Base-by-base conservation (phyloP, 2,888 invertebrate species). In the Portevinia maculata region DNA sequence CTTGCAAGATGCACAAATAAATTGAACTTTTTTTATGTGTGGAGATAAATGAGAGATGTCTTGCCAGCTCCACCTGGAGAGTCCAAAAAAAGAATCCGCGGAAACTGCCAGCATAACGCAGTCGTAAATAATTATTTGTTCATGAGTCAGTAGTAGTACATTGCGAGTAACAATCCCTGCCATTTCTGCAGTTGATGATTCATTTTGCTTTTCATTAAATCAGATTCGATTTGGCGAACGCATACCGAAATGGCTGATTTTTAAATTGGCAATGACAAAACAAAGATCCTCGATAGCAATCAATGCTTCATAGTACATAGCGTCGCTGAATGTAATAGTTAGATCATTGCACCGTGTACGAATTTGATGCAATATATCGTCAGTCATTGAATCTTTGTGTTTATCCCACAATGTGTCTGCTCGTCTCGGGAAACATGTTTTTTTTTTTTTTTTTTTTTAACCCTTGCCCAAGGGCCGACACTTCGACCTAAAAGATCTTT, bases 281-380 rank as follows among this genome's bases (percentile, higher is more conserved):
- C 86, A 86, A 71, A 85, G 81, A 86, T 87, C 86, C 84, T 86
- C 86, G 37, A 87, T 86, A 79, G 78, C 74, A 81, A 87, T 85
- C 84, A 87, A 85, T 85, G 86, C 86, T 84, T 86, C 84, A 84
- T 87, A 87, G 79, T 85, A 86, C 79, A 87, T 85, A 39, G 65
- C 71, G 32, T 71, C 76, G 30, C 62, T 79, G 60, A 84, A 84
- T 78, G 81, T n/a, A 52, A 74, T 84, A 55, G 83, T 78, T 70
- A 70, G 60, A 76, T 79, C 84, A 73, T 62, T 76, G 69, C 65
- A 75, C 75, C 85, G 57, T 86, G 59, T 85, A 74, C 86, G 86
- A 86, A 73, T 28, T 79, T 37, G 84, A 85, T 86, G 83, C 85
- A 86, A 85, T 81, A 86, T 85, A 86, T 86, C 86, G 30, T 86